Evolutionary conservation across 1,140 invertebrate species (phyloP), one percentile per base, ranked within the genome.

Genomic region (Elymnias hypermnestra): DNA sequence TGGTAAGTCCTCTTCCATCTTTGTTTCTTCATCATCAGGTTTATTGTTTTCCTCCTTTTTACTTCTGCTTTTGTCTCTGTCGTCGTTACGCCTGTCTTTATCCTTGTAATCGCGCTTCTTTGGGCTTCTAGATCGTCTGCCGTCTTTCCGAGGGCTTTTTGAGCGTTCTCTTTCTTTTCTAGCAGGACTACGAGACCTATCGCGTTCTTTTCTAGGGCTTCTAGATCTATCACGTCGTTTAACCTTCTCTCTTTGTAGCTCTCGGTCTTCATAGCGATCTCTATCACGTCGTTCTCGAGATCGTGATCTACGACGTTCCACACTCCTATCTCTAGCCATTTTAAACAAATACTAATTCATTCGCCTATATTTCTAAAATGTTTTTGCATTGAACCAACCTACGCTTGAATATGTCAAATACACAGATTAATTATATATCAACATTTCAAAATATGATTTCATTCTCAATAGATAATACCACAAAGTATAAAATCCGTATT

Each of bases 11-110:
- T 77, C 87, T 5, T 62, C 52, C 5, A 14, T 4, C 13, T 33
- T 87, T 17, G 87, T 77, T 13, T 82, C 71, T 14, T 85, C 73
- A 18, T 88, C 82, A n/a, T n/a, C n/a, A n/a, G n/a, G n/a, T 58
- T 51, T 53, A 49, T 46, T 68, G 9, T 87, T 73, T 40, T 89
- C 64, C 31, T 72, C 88, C 73, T 59, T 87, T 75, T 66, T 88
- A 82, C 10, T 77, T 75, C 56, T 88, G 76, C 23, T 87, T 72
- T 69, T 83, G 8, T 75, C 74, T 57, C 73, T 84, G 2, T 79
- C 74, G 15, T 87, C 82, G 38, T 65, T 15, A 14, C 76, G 66
- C 44, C 70, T 75, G 3, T 86, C 84, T 53, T 56, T 65, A 18
- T 56, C 77, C 43, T 73, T 75, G 3, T 35, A 53, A 10, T 79